phyloP scores from a whole-genome alignment of 1,140 invertebrate species.

The Euwallacea similis region DNA sequence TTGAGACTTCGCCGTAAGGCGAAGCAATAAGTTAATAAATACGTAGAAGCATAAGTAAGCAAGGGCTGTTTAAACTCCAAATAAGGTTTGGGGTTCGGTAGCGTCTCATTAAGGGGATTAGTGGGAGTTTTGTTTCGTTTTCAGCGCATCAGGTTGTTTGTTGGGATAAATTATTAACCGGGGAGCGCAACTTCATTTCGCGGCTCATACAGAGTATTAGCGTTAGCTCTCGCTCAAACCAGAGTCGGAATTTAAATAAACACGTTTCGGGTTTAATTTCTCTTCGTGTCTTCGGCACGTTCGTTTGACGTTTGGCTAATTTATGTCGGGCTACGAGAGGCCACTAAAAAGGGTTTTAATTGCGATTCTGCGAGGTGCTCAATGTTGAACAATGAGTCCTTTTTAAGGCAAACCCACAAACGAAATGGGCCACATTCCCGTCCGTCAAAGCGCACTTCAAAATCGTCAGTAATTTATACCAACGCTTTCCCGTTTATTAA shows the following conservation, averaged over 20 bases:
- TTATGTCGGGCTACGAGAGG: background rate
- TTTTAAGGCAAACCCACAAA: conserved; percentile 2
- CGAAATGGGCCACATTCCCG: conserved; percentile 2
- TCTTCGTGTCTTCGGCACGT: background rate
- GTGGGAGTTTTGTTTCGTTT: conserved; percentile 16
- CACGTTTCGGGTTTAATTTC: conserved; percentile 2
- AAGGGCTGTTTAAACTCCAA: conserved; percentile 7
- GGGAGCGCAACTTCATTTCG: conserved; percentile 13
- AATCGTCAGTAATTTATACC: conserved; percentile 2
- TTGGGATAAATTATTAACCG: conserved; percentile 18
- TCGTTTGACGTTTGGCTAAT: conserved; percentile 3
- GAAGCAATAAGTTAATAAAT: background rate
- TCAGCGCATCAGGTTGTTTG: conserved; percentile 17
- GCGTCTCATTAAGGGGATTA: conserved; percentile 16
- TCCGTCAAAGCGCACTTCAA: background rate
- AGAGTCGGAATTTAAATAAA: background rate
- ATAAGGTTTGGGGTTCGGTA: conserved; percentile 2
- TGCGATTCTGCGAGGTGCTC: conserved; percentile 1
- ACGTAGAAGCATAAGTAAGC: conserved; percentile 11
- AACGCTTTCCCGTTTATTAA: conserved; percentile 4
- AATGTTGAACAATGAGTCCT: background rate
- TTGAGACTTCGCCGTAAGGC: background rate
- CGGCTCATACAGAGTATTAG: conserved; percentile 13
- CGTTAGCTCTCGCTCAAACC: conserved; percentile 7
- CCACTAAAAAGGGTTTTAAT: conserved; percentile 6